These are phyloP conservation scores for Zonitis immaculata DNA, from an alignment of 2,888 invertebrate species.

Conservation along the genomic window DNA sequence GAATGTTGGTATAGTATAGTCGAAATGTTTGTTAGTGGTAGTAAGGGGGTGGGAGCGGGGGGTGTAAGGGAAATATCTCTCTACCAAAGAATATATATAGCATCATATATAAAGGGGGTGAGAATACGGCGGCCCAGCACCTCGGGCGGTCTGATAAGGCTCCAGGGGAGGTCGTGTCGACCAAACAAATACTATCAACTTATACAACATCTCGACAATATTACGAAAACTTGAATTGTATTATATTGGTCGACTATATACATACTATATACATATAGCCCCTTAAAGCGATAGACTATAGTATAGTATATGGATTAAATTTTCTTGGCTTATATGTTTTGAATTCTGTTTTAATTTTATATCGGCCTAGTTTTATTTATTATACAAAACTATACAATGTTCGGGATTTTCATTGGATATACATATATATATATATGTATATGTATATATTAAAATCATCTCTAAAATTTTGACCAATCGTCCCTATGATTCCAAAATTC, in stretches of 20 bases:
- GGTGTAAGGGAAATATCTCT: constrained; percentile 23
- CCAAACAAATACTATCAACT: constrained; percentile 19
- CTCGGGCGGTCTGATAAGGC: constrained; percentile 46
- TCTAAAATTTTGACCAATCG: background rate
- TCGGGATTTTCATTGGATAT: background rate
- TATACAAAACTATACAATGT: constrained; percentile 3
- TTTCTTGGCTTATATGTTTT: constrained; percentile 40
- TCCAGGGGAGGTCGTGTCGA: constrained; percentile 39
- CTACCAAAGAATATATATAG: constrained; percentile 38
- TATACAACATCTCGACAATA: background rate
- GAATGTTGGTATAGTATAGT: background rate
- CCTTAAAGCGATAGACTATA: constrained; percentile 47
- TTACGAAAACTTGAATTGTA: background rate
- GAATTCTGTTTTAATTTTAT: constrained; percentile 41
- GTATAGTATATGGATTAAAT: constrained; percentile 44
- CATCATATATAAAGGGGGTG: constrained; percentile 41
- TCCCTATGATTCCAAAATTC: background rate
- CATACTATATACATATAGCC: no score
- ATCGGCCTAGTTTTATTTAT: constrained; percentile 29
- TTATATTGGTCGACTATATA: constrained; percentile 27
- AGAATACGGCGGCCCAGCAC: constrained; percentile 40
- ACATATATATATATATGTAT: background rate
- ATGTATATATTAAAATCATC: background rate
- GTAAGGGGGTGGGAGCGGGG: constrained; percentile 2
- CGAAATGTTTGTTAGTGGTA: no score